A percentile compares a stretch with the other conserved stretches of the same genome.
These are phyloP conservation scores for Drosophila siamana DNA, from an alignment of 2,888 invertebrate species.

Conservation along the genomic window DNA sequence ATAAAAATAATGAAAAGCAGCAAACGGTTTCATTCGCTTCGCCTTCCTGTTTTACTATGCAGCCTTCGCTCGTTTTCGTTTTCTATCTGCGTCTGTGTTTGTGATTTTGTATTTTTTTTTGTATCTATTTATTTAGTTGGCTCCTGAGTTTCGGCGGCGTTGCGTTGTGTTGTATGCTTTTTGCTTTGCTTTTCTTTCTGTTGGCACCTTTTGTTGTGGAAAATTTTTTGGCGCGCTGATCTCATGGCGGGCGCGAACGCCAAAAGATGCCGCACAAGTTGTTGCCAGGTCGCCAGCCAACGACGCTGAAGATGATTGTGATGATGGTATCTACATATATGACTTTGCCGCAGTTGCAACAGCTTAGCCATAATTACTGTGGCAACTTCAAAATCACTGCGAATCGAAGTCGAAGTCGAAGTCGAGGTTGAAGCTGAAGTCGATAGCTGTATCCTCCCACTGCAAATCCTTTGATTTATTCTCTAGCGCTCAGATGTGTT, in stretches of 20 bases:
- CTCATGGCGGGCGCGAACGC: slow-evolving; percentile 33
- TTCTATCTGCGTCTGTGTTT: no score
- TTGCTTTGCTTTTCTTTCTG: slow-evolving; percentile 10
- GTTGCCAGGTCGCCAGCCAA: slow-evolving; percentile 50
- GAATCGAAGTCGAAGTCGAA: not conserved
- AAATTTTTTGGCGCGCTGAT: slow-evolving; percentile 66
- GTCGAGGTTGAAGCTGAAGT: not conserved
- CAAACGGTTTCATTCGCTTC: slow-evolving; percentile 47
- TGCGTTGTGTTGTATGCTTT: slow-evolving; percentile 14
- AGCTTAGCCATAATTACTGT: slow-evolving; percentile 19
- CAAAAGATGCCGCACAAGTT: slow-evolving; percentile 6
- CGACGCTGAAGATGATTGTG: not conserved
- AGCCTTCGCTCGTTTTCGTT: not conserved
- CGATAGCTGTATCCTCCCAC: not conserved
- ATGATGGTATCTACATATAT: not conserved
- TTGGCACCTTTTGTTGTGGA: slow-evolving; percentile 61
- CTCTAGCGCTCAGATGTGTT: slow-evolving; percentile 1
- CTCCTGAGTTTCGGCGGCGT: slow-evolving; percentile 38
- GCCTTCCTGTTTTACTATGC: slow-evolving; percentile 33
- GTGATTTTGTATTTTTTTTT: not conserved
- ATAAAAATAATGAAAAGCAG: slow-evolving; percentile 55
- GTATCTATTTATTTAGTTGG: slow-evolving; percentile 39
- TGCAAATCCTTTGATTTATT: slow-evolving; percentile 27
- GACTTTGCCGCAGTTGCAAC: slow-evolving; percentile 19
- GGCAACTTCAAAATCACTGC: no score